These are phyloP conservation scores for Heteromormyrus szaboi DNA, from an alignment of 2,797 vertebrate species.

Conservation along the genomic window DNA sequence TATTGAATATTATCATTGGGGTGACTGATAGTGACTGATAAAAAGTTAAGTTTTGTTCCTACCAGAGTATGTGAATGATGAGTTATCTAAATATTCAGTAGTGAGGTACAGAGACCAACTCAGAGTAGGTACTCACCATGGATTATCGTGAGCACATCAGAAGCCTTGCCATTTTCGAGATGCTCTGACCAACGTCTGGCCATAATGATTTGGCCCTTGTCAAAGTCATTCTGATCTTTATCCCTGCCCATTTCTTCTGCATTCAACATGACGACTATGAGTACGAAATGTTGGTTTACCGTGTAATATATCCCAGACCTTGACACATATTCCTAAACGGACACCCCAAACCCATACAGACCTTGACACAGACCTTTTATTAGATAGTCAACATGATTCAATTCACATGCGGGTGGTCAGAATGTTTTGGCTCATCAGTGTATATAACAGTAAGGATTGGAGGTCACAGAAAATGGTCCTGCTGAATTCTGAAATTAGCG, in stretches of 20 bases:
- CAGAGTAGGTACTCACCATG: neutral
- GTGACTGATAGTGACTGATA: neutral
- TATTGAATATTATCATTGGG: neutral
- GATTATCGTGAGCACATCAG: neutral
- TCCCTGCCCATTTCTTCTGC: neutral
- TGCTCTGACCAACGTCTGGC: neutral
- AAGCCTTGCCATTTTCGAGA: neutral
- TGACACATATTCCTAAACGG: neutral
- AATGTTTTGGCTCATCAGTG: neutral
- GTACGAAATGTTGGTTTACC: neutral
- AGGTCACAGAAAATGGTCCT: neutral
- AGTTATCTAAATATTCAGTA: neutral
- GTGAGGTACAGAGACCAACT: neutral
- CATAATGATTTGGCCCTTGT: neutral
- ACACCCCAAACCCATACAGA: neutral
- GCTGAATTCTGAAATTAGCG: neutral
- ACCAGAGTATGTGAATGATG: neutral
- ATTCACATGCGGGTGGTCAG: neutral
- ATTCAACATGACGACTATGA: neutral
- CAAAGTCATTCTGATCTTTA: neutral
- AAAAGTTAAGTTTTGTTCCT: neutral
- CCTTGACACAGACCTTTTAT: neutral
- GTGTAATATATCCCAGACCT: neutral
- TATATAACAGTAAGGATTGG: neutral
- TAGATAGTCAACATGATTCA: neutral